Percentiles rank a stretch among this genome's conserved stretches.
Evolutionary conservation across 1,140 invertebrate genomes (phyloP).

Genomic region (Temnothorax nylanderi): DNA sequence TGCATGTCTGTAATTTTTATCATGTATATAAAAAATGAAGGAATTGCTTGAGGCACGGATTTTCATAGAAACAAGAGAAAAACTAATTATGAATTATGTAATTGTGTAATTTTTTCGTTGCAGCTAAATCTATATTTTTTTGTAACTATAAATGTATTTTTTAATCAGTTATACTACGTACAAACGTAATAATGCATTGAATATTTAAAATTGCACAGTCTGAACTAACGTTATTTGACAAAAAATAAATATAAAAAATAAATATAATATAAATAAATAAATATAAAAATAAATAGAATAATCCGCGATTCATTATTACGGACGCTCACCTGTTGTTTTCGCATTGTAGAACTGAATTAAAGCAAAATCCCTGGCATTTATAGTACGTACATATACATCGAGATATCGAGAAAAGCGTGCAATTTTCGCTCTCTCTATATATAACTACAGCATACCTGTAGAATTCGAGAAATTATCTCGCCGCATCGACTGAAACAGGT

Average conservation of each 20-base stretch:
- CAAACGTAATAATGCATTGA: neutral
- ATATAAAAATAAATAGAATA: slow-evolving; percentile 10
- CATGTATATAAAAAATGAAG: neutral
- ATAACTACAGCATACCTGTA: slow-evolving; percentile 2
- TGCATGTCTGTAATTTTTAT: neutral
- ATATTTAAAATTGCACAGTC: neutral
- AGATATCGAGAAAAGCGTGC: neutral
- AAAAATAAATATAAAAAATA: slow-evolving; percentile 1
- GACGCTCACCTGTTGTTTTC: neutral
- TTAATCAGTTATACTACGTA: neutral
- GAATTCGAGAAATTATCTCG: slow-evolving; percentile 24
- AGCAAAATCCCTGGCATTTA: slow-evolving; percentile 3
- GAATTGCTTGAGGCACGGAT: neutral
- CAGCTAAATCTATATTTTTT: neutral
- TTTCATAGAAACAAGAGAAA: neutral
- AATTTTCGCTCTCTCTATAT: slow-evolving; percentile 24
- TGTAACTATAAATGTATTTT: neutral
- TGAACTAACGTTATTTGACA: neutral
- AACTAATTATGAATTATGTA: neutral
- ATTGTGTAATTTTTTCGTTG: neutral
- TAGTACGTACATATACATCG: neutral
- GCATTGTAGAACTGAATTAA: slow-evolving; percentile 5
- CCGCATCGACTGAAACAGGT: neutral
- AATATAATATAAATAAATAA: too few relatives aligned
- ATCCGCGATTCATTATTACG: neutral